Percentiles rank a stretch among this genome's conserved stretches.
Conservation (phyloP, 2,113 vertebrate species). For the Pterocles gutturalis region DNA sequence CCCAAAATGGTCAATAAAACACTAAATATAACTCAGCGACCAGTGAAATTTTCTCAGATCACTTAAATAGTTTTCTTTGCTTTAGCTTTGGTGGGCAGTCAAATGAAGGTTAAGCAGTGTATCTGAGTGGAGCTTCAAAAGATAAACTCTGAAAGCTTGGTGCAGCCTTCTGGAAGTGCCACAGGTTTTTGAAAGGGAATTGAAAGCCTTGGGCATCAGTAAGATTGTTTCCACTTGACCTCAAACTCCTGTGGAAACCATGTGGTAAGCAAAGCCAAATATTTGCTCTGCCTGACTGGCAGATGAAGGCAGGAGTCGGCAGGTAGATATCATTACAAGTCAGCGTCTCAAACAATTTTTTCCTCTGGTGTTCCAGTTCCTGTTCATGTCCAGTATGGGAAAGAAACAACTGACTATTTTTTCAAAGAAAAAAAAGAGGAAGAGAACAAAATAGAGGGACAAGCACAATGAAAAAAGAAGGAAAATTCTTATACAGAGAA, state of each 20-base stretch:
- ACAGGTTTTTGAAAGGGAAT: not conserved
- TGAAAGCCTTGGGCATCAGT: not conserved
- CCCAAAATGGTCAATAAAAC: conserved; percentile 13
- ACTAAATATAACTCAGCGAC: not conserved
- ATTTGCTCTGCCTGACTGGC: not conserved
- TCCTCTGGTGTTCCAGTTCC: not conserved
- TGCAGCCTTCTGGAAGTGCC: not conserved
- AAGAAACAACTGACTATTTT: not conserved
- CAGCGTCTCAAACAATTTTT: not conserved
- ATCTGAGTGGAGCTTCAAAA: not conserved
- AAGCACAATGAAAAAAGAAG: not conserved
- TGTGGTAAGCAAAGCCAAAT: not conserved
- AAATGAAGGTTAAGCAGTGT: not conserved
- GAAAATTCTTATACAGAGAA: not conserved
- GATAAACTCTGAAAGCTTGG: not conserved
- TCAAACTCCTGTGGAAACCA: not conserved
- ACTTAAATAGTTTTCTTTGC: not conserved
- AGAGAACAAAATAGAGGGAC: not conserved
- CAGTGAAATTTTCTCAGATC: not conserved
- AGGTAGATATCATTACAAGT: not conserved
- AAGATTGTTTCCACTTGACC: not conserved
- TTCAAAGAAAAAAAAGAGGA: not conserved
- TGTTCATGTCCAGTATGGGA: not conserved
- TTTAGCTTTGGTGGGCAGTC: not conserved
- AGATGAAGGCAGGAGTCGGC: not conserved